Evolutionary conservation across 2,888 invertebrate genomes (phyloP), one percentile per base, ranked within the genome.

Genomic region (Rotaria sp.): DNA sequence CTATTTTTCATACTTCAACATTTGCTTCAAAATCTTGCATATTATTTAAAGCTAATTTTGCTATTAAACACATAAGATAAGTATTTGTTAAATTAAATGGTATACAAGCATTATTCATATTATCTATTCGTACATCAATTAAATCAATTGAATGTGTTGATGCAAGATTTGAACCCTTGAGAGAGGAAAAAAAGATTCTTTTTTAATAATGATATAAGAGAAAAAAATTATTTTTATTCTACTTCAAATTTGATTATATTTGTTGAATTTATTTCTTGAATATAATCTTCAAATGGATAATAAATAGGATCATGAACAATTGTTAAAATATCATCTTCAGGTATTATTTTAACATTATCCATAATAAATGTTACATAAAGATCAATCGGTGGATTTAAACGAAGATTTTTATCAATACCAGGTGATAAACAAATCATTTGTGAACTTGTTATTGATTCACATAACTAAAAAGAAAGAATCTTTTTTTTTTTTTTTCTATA

Each of bases 341-440:
- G 45, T 45, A 45, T 18, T n/a, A 45, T 45, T 26, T 41, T 26
- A n/a, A 80, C n/a, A 45, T 80, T 80, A 45, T 80, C 80, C 45
- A 80, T 41, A 26, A 45, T 38, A 45, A 80, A 80, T 45, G 80
- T n/a, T 5, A 80, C 45, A 45, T 80, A n/a, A 18, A 80, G 45
- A 45, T 80, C 45, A 10, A 80, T 45, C 1, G 80, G 80, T 67
- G 67, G 67, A 35, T 8, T 67, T 45, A 80, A 21, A 80, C 2
- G 11, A 26, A 80, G 45, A 80, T 45, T 80, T 45, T 45, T 80
- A 80, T 80, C 45, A n/a, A 80, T 45, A 8, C 11, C 21, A 24
- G 80, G 80, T 45, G 80, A 80, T 45, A 45, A n/a, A 80, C 80
- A 80, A n/a, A 80, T 45, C 45, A 80, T 80, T n/a, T 41, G 41